phyloP scores from a whole-genome alignment of 2,797 vertebrate genomes.

The Luscinia luscinia region DNA sequence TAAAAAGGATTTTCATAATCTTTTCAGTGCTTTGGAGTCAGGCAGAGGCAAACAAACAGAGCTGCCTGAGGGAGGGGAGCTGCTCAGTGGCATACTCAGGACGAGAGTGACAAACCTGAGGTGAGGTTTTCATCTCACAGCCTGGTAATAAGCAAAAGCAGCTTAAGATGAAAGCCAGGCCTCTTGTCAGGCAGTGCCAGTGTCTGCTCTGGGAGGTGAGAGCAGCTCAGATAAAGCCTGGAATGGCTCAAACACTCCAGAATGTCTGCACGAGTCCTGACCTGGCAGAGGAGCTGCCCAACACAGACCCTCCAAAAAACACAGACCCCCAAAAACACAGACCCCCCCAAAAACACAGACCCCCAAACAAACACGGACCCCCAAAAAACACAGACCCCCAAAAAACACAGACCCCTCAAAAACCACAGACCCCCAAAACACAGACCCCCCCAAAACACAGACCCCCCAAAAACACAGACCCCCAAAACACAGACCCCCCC shows the following conservation, averaged over 20 bases:
- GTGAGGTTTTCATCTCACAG: neutral
- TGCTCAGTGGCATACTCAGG: neutral
- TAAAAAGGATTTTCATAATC: neutral
- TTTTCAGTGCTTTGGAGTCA: neutral
- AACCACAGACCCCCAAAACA: no score
- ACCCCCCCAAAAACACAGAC: neutral
- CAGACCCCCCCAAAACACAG: neutral
- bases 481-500: no score
- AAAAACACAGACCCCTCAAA: no score
- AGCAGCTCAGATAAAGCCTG: neutral
- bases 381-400: neutral
- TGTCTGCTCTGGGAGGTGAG: neutral
- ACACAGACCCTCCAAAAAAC: neutral
- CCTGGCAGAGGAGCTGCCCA: neutral
- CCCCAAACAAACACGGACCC: no score
- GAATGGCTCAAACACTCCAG: neutral
- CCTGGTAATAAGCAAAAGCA: neutral
- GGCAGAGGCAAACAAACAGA: neutral
- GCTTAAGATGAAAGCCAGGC: constrained; percentile 26
- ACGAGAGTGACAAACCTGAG: neutral
- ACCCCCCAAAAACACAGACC: no score
- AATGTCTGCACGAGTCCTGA: neutral
- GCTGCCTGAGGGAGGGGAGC: neutral
- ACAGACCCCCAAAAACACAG: neutral
- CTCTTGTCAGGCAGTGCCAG: neutral